Base-by-base conservation (phyloP, 1,140 invertebrate genomes). In the Acromyrmex charruanus region DNA sequence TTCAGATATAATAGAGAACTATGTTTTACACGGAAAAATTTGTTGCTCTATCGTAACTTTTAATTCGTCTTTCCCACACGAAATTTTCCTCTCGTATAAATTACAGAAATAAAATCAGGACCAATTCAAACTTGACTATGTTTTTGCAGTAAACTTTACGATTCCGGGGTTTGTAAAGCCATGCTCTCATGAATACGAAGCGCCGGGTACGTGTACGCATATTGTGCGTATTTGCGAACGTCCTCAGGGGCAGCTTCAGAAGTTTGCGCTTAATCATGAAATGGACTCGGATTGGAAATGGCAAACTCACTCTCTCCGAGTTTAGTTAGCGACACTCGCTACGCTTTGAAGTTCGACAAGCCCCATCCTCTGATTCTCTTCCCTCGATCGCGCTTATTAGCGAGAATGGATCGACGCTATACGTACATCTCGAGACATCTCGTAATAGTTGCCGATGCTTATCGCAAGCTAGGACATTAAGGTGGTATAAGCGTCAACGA, bases 251-350 rank as follows among this genome's bases (percentile, higher is more conserved):
- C 87, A 92, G 93, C 93, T 94, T 93, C 91, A 94, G 88, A 94
- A 94, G 94, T 94, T 94, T 94, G 93, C 94, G 93, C 94, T 94
- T 94, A 94, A 94, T 94, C 94, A 94, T 89, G 93, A 94, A 94
- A 94, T 94, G 94, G 94, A 94, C 92, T 93, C 86, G 91, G 88
- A 94, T 94, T 93, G 92, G 91, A 94, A 94, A 94, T 91, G 93
- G 92, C 92, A 93, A 94, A 94, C 91, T 91, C 93, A 55, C 87
- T 85, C 68, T 72, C 86, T 63, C 72, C 74, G 91, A 94, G 92
- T 94, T 94, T 94, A 94, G 94, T 94, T 94, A 94, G 93, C 91
- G 93, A 94, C 93, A 94, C 93, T 93, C 93, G 91, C 68, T 49
- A 49, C 79, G 91, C 94, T 94, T 94, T 94, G 94, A 94, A 94